A percentile compares a stretch with the other conserved stretches of the same genome.
phyloP scores from a whole-genome alignment of 2,797 vertebrate genomes.

The Spea hammondii region DNA sequence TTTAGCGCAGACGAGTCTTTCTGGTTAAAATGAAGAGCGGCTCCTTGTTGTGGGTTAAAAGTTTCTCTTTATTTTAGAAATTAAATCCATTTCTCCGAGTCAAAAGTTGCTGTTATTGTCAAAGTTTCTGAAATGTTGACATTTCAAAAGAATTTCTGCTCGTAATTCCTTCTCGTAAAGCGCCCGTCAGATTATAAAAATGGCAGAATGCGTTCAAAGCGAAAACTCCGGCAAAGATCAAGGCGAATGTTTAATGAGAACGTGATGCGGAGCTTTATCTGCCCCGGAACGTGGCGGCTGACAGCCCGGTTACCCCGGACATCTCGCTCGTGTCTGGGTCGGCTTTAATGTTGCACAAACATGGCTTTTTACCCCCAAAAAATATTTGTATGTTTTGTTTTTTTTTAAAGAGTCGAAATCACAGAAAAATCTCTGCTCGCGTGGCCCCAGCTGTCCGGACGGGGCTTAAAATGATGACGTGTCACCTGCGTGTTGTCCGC shows the following conservation, averaged over 20 bases:
- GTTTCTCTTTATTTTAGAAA: not conserved
- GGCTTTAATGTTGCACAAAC: conserved; percentile 1
- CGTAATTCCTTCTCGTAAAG: not conserved
- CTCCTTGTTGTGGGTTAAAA: no score
- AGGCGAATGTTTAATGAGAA: conserved; percentile 35
- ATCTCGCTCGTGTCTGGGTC: conserved; percentile 10
- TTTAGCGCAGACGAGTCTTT: no score
- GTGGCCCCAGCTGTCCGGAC: no score
- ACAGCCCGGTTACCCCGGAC: not conserved
- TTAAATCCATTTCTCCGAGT: not conserved
- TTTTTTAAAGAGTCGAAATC: no score
- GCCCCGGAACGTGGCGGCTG: no score
- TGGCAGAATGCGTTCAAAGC: conserved; percentile 37
- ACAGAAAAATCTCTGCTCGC: no score
- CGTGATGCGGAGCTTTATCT: no score
- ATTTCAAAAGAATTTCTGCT: conserved; percentile 37
- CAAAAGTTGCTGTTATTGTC: not conserved
- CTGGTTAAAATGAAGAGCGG: no score
- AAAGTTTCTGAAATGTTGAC: conserved; percentile 6
- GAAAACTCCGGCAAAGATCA: conserved; percentile 31
- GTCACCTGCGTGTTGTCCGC: no score
- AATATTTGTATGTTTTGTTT: no score
- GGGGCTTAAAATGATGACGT: no score
- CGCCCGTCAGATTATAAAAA: conserved; percentile 24
- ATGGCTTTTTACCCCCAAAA: no score